phyloP scores from a whole-genome alignment of 2,797 vertebrate species.

The Acipenser transmontanus region DNA sequence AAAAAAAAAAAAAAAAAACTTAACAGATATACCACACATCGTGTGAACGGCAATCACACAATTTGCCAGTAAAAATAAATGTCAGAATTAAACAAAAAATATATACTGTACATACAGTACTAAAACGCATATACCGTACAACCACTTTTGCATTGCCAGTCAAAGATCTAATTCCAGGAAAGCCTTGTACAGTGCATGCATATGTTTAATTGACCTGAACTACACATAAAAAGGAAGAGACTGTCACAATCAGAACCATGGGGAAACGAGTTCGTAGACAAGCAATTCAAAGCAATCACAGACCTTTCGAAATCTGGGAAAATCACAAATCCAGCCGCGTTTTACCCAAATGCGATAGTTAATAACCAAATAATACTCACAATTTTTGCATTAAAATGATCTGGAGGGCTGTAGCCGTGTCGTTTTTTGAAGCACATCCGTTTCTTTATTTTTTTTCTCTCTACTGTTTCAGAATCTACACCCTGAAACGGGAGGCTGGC shows the following conservation, averaged over 20 bases:
- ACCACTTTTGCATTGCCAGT: conserved; percentile 24
- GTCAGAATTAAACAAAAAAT: conserved; percentile 23
- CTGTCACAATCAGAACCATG: conserved; percentile 13
- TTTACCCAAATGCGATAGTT: conserved; percentile 23
- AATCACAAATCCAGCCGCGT: conserved; percentile 32
- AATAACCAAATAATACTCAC: conserved; percentile 50
- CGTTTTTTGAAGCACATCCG: conserved; percentile 68
- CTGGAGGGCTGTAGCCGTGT: conserved; percentile 57
- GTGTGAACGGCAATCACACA: background rate
- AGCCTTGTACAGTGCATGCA: conserved; percentile 17
- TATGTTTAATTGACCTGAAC: conserved; percentile 15
- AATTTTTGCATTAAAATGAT: conserved; percentile 61
- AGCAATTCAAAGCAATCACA: conserved; percentile 35
- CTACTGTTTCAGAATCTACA: conserved; percentile 47
- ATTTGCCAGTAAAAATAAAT: conserved; percentile 19
- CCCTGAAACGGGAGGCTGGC: conserved; percentile 46
- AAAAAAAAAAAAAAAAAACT: conserved; percentile 13
- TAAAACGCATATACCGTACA: conserved; percentile 22
- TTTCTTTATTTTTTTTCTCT: conserved; percentile 38
- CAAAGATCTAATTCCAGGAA: conserved; percentile 26
- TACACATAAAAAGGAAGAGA: conserved; percentile 13
- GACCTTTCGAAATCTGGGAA: conserved; percentile 33
- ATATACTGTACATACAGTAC: conserved; percentile 22
- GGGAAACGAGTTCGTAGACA: conserved; percentile 21
- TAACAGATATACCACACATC: background rate